A percentile compares a stretch with the other conserved stretches of the same genome.
These are phyloP conservation scores for Salpingus planirostris DNA, from an alignment of 2,888 invertebrate genomes.

Conservation along the genomic window DNA sequence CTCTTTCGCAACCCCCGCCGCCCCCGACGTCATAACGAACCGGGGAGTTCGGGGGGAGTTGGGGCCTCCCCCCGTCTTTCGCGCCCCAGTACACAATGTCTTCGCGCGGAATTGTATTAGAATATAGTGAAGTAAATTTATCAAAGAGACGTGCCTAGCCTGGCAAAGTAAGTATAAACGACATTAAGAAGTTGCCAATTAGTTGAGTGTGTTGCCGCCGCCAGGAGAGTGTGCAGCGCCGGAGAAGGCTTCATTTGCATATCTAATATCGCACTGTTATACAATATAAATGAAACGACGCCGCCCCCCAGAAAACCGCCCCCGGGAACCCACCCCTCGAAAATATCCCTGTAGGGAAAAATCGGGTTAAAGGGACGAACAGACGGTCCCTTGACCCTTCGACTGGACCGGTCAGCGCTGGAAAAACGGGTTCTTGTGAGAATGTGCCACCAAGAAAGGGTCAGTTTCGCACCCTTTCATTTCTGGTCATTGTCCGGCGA, in stretches of 20 bases:
- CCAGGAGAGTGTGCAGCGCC: slow-evolving; percentile 25
- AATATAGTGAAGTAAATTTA: slow-evolving; percentile 39
- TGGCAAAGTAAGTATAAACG: slow-evolving; percentile 45
- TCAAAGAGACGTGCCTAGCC: slow-evolving; percentile 43
- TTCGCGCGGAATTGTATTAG: slow-evolving; percentile 36
- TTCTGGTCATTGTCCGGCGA: too few relatives aligned
- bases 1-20: too few relatives aligned
- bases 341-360: too few relatives aligned
- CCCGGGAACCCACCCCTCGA: not conserved
- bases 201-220: slow-evolving; percentile 40
- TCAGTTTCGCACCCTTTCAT: too few relatives aligned
- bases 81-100: slow-evolving; percentile 24
- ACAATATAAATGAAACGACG: slow-evolving; percentile 28
- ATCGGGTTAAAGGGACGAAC: too few relatives aligned
- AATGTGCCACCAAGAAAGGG: too few relatives aligned
- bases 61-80: slow-evolving; percentile 10
- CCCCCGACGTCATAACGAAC: too few relatives aligned
- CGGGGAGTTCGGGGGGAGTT: too few relatives aligned
- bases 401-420: too few relatives aligned
- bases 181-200: slow-evolving; percentile 45
- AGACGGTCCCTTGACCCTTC: too few relatives aligned
- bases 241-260: slow-evolving; percentile 37
- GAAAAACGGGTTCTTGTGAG: too few relatives aligned
- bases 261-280: slow-evolving; percentile 41
- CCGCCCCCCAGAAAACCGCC: not conserved